phyloP scores from a whole-genome alignment of 2,113 vertebrate species.

The Chaetops frenatus region DNA sequence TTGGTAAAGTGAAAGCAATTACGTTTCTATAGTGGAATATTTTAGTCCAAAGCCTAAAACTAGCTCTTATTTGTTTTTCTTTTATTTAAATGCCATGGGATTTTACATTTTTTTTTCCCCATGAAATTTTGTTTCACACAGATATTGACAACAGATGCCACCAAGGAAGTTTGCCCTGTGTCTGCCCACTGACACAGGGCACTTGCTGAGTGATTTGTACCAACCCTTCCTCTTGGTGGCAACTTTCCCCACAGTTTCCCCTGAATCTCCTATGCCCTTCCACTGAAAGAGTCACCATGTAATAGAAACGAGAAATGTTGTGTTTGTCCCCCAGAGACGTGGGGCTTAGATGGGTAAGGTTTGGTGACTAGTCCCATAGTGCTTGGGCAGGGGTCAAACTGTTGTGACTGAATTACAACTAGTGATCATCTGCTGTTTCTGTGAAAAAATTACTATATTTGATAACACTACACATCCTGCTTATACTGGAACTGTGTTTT shows the following conservation, averaged over 20 bases:
- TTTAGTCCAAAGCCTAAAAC: not conserved
- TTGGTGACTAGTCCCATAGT: not conserved
- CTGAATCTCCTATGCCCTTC: not conserved
- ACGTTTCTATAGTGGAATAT: not conserved
- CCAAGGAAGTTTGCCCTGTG: not conserved
- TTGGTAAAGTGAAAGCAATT: not conserved
- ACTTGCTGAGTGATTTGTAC: not conserved
- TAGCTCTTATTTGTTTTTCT: not conserved
- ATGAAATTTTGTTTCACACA: not conserved
- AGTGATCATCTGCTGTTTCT: not conserved
- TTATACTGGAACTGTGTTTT: not conserved
- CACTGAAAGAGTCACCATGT: not conserved
- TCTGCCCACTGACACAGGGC: not conserved
- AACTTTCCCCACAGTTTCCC: not conserved
- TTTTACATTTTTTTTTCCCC: not conserved
- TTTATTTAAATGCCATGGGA: not conserved
- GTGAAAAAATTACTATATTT: not conserved
- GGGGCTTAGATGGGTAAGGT: not conserved
- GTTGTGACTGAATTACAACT: not conserved
- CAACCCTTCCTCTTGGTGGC: not conserved
- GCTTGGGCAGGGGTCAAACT: not conserved
- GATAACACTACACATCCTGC: not conserved
- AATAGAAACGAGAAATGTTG: not conserved
- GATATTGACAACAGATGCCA: not conserved
- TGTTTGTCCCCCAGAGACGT: rapidly evolving